phyloP scores from a whole-genome alignment of 2,113 vertebrate genomes.

The Sterna hirundo region DNA sequence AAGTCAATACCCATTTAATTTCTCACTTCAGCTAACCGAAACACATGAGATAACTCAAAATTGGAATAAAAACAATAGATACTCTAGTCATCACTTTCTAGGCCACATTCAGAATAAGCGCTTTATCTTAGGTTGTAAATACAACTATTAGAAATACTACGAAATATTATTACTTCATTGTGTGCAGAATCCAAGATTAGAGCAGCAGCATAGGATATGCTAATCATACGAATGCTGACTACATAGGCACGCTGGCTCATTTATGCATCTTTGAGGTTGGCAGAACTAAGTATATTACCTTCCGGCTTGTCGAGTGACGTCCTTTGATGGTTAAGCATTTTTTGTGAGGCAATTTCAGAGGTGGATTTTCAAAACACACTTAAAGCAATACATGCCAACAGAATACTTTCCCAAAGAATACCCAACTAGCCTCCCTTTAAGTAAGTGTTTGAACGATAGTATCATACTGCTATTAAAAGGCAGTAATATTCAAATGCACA shows the following conservation, averaged over 20 bases:
- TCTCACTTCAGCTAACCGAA: not conserved
- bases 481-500: not conserved
- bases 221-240: not conserved
- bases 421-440: not conserved
- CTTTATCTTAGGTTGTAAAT: not conserved
- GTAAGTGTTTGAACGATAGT: not conserved
- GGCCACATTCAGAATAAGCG: not conserved
- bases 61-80: not conserved
- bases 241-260: not conserved
- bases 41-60: not conserved
- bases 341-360: not conserved
- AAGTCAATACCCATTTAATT: not conserved
- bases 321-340: not conserved
- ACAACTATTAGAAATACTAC: not conserved
- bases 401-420: not conserved
- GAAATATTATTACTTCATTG: not conserved
- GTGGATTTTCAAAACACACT: not conserved
- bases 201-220: not conserved
- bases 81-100: not conserved
- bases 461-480: not conserved
- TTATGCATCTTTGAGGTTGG: not conserved
- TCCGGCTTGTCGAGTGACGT: not conserved
- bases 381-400: not conserved
- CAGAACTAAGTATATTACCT: not conserved
- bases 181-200: not conserved